These are phyloP conservation scores for Chrysolina oricalcia DNA, from an alignment of 2,888 invertebrate species.

Conservation along the genomic window DNA sequence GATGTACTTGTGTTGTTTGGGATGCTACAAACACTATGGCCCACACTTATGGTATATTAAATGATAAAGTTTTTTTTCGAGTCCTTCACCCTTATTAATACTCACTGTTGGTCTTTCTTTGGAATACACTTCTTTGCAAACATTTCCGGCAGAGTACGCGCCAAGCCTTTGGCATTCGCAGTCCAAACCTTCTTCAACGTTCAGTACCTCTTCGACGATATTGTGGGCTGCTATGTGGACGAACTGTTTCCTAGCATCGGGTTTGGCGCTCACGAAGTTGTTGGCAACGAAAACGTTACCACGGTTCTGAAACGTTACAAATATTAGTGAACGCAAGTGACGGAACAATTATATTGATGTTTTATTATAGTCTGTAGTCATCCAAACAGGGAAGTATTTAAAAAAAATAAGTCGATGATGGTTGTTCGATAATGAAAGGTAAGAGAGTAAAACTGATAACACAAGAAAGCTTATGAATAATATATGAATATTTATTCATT, in stretches of 20 bases:
- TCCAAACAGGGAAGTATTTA: too few relatives aligned
- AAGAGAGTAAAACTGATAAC: too few relatives aligned
- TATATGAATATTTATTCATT: too few relatives aligned
- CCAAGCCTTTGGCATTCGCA: conserved; percentile 69
- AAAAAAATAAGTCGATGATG: too few relatives aligned
- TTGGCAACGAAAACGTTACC: conserved; percentile 80
- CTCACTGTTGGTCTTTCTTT: conserved; percentile 60
- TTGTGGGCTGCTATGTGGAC: conserved; percentile 74
- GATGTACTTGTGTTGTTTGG: not conserved
- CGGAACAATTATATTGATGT: too few relatives aligned
- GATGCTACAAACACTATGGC: too few relatives aligned
- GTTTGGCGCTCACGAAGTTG: conserved; percentile 75
- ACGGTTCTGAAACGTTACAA: conserved; percentile 72
- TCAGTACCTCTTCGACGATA: conserved; percentile 71
- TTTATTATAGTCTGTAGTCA: too few relatives aligned
- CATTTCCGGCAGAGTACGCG: conserved; percentile 61
- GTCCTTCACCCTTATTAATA: not conserved
- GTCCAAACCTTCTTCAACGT: conserved; percentile 69
- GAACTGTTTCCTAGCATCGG: conserved; percentile 77
- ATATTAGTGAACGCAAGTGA: not conserved
- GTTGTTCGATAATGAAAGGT: too few relatives aligned
- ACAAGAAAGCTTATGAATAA: too few relatives aligned
- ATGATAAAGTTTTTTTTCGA: too few relatives aligned
- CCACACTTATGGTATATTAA: too few relatives aligned
- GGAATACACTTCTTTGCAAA: conserved; percentile 61